phyloP scores from a whole-genome alignment of 2,888 invertebrate genomes.

The Ommatoiulus sabulosus region DNA sequence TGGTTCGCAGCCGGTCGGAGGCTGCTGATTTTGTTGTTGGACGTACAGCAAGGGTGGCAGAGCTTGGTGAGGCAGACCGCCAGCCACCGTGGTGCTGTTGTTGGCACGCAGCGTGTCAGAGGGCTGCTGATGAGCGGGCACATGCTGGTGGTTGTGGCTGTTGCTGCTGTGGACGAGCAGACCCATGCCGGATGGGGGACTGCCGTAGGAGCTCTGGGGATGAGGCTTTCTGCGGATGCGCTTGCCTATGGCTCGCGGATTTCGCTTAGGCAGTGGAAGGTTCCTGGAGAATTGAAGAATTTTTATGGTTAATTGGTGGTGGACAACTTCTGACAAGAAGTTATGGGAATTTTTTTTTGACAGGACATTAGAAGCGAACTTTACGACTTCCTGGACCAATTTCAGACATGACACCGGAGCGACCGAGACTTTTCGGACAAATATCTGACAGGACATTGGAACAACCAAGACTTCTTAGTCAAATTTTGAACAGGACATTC shows the following conservation, averaged over 20 bases:
- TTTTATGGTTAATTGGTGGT: too few relatives aligned
- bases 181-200: slow-evolving; percentile 53
- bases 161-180: background rate
- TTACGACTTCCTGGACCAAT: too few relatives aligned
- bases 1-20: background rate
- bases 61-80: background rate
- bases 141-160: slow-evolving; percentile 48
- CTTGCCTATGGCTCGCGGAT: slow-evolving; percentile 73
- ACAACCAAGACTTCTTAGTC: too few relatives aligned
- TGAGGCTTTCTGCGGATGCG: slow-evolving; percentile 76
- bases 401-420: too few relatives aligned
- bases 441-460: too few relatives aligned
- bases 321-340: too few relatives aligned
- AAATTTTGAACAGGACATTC: too few relatives aligned
- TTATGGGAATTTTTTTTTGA: too few relatives aligned
- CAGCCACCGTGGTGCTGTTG: background rate
- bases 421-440: too few relatives aligned
- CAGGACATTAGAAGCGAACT: too few relatives aligned
- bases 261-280: slow-evolving; percentile 83
- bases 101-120: slow-evolving; percentile 41
- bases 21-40: background rate
- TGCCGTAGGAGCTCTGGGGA: slow-evolving; percentile 64
- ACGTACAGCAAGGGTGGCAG: background rate
- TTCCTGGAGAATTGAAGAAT: slow-evolving; percentile 73
- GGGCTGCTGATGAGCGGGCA: slow-evolving; percentile 54